phyloP scores from a whole-genome alignment of 2,888 invertebrate species.

The Synergus laeviventris region DNA sequence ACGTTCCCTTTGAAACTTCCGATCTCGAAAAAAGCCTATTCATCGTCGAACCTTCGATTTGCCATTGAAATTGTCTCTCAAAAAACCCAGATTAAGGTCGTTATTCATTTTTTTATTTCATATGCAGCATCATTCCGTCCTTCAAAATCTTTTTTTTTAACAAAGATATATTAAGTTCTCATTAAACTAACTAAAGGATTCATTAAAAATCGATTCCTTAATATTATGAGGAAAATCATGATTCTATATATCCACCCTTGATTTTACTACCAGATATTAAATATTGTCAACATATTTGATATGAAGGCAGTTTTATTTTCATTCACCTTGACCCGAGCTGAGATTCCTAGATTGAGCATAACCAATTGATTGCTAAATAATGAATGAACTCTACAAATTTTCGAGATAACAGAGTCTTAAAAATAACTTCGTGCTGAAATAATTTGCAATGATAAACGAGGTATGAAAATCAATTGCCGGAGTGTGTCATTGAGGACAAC shows the following conservation, averaged over 20 bases:
- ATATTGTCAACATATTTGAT: background rate
- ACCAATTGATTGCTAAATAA: constrained; percentile 12
- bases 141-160: background rate
- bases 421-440: background rate
- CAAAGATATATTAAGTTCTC: background rate
- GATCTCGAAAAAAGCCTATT: background rate
- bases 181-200: background rate
- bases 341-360: constrained; percentile 9
- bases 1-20: background rate
- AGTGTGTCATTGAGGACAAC: background rate
- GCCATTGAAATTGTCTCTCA: constrained; percentile 20
- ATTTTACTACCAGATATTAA: background rate
- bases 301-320: constrained; percentile 16
- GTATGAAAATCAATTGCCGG: background rate
- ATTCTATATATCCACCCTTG: background rate
- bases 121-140: background rate
- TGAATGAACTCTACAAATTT: constrained; percentile 1
- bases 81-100: constrained; percentile 3
- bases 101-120: constrained; percentile 5
- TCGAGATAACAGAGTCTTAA: background rate
- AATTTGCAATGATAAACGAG: background rate
- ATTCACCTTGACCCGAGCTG: constrained; percentile 9
- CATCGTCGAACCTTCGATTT: constrained; percentile 16
- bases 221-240: background rate
- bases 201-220: background rate